Conservation (phyloP, 2,888 invertebrate genomes). For the Rhagophthalmus giganteus region DNA sequence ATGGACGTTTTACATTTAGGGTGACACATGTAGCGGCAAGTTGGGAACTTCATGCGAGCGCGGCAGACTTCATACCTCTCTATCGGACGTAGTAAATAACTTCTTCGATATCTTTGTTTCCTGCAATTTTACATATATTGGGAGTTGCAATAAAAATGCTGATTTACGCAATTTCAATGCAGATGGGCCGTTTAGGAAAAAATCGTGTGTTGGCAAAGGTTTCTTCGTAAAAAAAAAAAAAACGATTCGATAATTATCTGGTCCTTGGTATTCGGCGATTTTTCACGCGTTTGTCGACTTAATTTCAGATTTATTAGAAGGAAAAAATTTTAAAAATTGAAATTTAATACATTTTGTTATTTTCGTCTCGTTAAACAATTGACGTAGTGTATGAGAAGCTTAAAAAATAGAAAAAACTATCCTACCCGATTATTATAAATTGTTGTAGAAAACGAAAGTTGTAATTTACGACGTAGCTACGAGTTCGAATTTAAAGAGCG, state of each 20-base stretch:
- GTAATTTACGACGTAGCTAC: too few relatives aligned
- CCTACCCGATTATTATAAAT: background rate
- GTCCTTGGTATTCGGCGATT: too few relatives aligned
- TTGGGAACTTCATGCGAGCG: constrained; percentile 9
- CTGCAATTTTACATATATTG: constrained; percentile 19
- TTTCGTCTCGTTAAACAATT: background rate
- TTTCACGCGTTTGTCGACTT: too few relatives aligned
- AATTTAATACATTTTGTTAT: background rate
- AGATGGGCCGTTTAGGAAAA: background rate
- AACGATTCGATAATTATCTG: too few relatives aligned
- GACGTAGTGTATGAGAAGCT: too few relatives aligned
- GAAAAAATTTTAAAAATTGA: too few relatives aligned
- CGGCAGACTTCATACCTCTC: constrained; percentile 26
- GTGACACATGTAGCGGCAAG: constrained; percentile 39
- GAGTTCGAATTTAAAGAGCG: background rate
- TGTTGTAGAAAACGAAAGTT: too few relatives aligned
- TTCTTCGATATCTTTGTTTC: constrained; percentile 31
- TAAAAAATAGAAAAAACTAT: too few relatives aligned
- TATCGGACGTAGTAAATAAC: constrained; percentile 36
- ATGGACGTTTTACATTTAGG: constrained; percentile 40
- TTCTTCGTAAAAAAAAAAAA: too few relatives aligned
- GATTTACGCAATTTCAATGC: background rate
- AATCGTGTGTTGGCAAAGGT: too few relatives aligned
- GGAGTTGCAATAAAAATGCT: constrained; percentile 6
- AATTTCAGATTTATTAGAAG: too few relatives aligned